Evolutionary conservation across 2,888 invertebrate species (phyloP).

Genomic region (Cistogaster globosa): DNA sequence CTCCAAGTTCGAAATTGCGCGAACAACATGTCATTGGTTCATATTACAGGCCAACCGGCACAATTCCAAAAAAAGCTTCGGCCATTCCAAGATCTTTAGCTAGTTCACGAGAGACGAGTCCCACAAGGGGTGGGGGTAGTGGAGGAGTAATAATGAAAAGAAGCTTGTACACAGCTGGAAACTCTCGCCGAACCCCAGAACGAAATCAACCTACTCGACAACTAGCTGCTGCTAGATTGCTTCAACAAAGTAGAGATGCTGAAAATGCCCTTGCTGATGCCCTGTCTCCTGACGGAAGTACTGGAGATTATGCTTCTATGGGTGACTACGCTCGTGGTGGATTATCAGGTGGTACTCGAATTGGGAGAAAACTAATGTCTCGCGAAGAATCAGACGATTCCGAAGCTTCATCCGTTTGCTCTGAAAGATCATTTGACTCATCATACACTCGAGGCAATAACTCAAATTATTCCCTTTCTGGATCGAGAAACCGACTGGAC

Average conservation of each 20-base stretch:
- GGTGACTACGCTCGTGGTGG: conserved; percentile 76
- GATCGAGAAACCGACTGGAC: conserved; percentile 90
- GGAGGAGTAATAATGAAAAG: conserved; percentile 80
- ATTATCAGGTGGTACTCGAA: conserved; percentile 84
- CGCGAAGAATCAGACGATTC: conserved; percentile 94
- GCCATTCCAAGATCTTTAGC: conserved; percentile 89
- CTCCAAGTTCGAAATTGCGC: conserved; percentile 93
- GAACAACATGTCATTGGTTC: conserved; percentile 85
- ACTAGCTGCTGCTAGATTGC: conserved; percentile 91
- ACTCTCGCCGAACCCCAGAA: conserved; percentile 82
- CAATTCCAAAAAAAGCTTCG: conserved; percentile 87
- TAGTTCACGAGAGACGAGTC: conserved; percentile 88
- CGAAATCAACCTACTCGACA: conserved; percentile 84
- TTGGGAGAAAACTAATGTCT: conserved; percentile 83
- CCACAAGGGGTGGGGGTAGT: conserved; percentile 83
- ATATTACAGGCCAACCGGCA: conserved; percentile 82
- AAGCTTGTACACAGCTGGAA: conserved; percentile 79
- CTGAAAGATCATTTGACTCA: conserved; percentile 94
- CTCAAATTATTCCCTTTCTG: conserved; percentile 93
- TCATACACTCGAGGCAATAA: conserved; percentile 89
- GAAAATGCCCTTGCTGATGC: conserved; percentile 92
- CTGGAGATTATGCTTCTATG: conserved; percentile 67
- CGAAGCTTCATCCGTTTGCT: conserved; percentile 97
- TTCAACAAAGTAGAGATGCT: conserved; percentile 94
- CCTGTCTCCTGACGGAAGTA: conserved; percentile 73